Conservation (phyloP, 1,140 invertebrate species). For the Batillaria attramentaria region DNA sequence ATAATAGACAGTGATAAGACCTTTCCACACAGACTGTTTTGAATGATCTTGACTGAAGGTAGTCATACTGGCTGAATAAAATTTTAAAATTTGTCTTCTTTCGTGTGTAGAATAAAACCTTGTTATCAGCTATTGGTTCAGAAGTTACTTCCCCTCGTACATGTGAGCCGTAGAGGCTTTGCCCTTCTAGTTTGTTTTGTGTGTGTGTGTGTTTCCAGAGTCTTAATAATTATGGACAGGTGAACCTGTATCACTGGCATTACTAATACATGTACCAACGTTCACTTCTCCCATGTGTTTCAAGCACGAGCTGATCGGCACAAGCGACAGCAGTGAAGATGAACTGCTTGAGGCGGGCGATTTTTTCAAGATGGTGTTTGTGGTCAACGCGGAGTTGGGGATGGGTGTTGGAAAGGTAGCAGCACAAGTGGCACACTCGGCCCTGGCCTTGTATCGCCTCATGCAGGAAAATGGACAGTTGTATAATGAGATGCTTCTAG, state of each 20-base stretch:
- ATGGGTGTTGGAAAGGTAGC: constrained; percentile 80
- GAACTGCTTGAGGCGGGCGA: constrained; percentile 64
- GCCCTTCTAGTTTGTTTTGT: too few relatives aligned
- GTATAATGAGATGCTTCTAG: constrained; percentile 72
- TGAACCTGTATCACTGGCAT: constrained; percentile 23
- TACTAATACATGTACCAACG: constrained; percentile 2
- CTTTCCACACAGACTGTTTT: too few relatives aligned
- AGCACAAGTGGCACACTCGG: constrained; percentile 79
- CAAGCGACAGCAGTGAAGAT: constrained; percentile 59
- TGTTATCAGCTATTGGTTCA: too few relatives aligned
- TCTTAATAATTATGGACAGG: not conserved
- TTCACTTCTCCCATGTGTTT: constrained; percentile 11
- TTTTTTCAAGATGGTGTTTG: constrained; percentile 79
- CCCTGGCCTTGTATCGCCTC: constrained; percentile 75
- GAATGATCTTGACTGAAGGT: too few relatives aligned
- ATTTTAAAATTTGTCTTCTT: too few relatives aligned
- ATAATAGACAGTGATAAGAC: too few relatives aligned
- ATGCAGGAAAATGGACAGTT: constrained; percentile 71
- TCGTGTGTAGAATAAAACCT: too few relatives aligned
- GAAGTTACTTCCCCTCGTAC: too few relatives aligned
- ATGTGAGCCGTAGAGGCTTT: not conserved
- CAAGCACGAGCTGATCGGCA: constrained; percentile 53
- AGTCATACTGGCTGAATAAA: too few relatives aligned
- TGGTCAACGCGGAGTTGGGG: constrained; percentile 76
- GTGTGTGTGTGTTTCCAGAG: not conserved